phyloP scores from a whole-genome alignment of 2,888 invertebrate species.

The Metalampra italica region DNA sequence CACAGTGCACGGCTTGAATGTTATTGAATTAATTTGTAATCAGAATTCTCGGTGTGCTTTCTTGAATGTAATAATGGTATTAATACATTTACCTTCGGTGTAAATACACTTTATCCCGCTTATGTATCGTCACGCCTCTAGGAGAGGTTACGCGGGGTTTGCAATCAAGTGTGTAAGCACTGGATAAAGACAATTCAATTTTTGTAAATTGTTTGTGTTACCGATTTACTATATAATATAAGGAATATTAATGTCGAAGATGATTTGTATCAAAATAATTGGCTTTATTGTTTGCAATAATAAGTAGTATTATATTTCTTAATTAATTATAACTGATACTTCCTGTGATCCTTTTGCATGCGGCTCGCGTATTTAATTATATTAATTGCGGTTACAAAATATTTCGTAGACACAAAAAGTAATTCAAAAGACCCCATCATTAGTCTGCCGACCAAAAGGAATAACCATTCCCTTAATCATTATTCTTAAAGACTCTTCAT shows the following conservation, averaged over 20 bases:
- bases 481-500: slow-evolving; percentile 79
- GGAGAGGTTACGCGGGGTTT: background rate
- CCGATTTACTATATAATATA: no score
- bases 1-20: slow-evolving; percentile 72
- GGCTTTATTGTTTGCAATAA: no score
- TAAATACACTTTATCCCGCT: slow-evolving; percentile 29
- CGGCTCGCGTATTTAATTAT: slow-evolving; percentile 44
- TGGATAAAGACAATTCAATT: no score
- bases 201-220: no score
- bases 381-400: slow-evolving; percentile 56
- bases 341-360: background rate
- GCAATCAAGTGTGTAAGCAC: background rate
- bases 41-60: slow-evolving; percentile 71
- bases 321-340: background rate
- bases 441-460: slow-evolving; percentile 71
- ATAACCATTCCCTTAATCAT: slow-evolving; percentile 78
- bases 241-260: no score
- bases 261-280: no score
- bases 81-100: slow-evolving; percentile 48
- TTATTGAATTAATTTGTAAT: slow-evolving; percentile 77
- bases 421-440: slow-evolving; percentile 72
- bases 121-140: slow-evolving; percentile 20
- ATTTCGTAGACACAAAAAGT: slow-evolving; percentile 64
- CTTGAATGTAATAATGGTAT: slow-evolving; percentile 59
- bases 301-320: no score